Conservation (phyloP, 2,888 invertebrate species). For the Cosmopolites sordidus region DNA sequence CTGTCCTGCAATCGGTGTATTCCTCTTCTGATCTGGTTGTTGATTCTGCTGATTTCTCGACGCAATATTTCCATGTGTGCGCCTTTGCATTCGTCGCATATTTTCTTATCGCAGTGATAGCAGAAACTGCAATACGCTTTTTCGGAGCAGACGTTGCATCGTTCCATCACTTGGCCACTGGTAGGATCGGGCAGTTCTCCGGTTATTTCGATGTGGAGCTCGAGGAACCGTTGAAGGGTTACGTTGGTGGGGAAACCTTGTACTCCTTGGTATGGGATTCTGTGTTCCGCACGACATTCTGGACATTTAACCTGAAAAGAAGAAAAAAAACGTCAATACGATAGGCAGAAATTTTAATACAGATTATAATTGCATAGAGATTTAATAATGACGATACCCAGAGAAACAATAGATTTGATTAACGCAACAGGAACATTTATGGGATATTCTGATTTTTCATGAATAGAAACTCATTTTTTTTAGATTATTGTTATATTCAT, state of each 20-base stretch:
- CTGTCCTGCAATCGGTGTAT: conserved; percentile 86
- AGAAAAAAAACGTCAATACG: too few species aligned
- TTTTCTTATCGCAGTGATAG: conserved; percentile 95
- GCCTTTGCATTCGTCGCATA: conserved; percentile 93
- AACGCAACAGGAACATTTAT: too few species aligned
- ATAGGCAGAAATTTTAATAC: too few species aligned
- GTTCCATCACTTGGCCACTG: conserved; percentile 87
- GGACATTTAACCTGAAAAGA: conserved; percentile 91
- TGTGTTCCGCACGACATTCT: conserved; percentile 95
- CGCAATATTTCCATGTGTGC: conserved; percentile 94
- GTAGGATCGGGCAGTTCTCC: conserved; percentile 88
- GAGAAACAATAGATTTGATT: too few species aligned
- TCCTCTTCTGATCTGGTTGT: conserved; percentile 68
- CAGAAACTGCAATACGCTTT: conserved; percentile 85
- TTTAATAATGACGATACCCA: too few species aligned
- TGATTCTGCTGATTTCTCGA: conserved; percentile 53
- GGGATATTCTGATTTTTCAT: too few species aligned
- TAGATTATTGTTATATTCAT: too few species aligned
- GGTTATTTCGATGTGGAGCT: conserved; percentile 88
- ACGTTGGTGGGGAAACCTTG: conserved; percentile 95
- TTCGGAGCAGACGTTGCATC: conserved; percentile 90
- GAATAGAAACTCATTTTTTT: too few species aligned
- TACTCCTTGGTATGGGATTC: conserved; percentile 92
- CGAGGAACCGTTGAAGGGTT: conserved; percentile 89
- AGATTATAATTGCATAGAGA: too few species aligned